Base-by-base conservation (phyloP, 1,140 invertebrate genomes). In the Ips nitidus region DNA sequence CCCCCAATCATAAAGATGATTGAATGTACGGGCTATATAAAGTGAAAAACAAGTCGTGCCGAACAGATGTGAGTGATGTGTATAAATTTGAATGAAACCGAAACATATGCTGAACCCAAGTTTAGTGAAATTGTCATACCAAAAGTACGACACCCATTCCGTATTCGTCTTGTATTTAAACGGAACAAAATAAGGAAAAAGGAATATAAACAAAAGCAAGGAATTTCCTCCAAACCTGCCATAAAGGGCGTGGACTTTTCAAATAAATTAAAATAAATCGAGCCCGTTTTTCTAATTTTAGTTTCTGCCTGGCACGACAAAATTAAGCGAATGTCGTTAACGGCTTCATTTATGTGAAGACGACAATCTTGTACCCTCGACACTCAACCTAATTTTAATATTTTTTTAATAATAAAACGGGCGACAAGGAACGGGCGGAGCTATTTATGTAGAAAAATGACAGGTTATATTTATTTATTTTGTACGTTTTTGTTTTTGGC, bases 1-100 rank as follows among this genome's bases (percentile, higher is more conserved):
- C 67, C 67, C 22, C 50, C 52, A 57, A 69, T 69, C 67, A 69
- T 5, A 63, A 69, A 58, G 62, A 69, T 69, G 67, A 69, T 69
- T 69, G 67, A 69, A 69, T 57, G 55, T 38, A 6, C 57, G n/a
- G 36, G 37, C n/a, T n/a, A n/a, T 22, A 22, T n/a, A 5, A 61
- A 68, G 57, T 61, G 58, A 68, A 68, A 61, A 68, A 61, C 66
- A 68, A 68, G 57, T 68, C 61, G 55, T 69, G 67, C 41, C 40
- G 60, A 64, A 69, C 67, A 69, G 67, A 69, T 69, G 67, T 60
- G 43, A n/a, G 41, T 40, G 52, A 53, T 55, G n/a, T 22, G 22
- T 22, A 22, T 22, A 22, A 22, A 41, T 68, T 68, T 68, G 56
- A 68, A 68, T 57, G 66, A 60, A 22, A 22, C 22, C 22, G 22